Conservation (phyloP, 2,113 vertebrate genomes). For the Condylura cristata region DNA sequence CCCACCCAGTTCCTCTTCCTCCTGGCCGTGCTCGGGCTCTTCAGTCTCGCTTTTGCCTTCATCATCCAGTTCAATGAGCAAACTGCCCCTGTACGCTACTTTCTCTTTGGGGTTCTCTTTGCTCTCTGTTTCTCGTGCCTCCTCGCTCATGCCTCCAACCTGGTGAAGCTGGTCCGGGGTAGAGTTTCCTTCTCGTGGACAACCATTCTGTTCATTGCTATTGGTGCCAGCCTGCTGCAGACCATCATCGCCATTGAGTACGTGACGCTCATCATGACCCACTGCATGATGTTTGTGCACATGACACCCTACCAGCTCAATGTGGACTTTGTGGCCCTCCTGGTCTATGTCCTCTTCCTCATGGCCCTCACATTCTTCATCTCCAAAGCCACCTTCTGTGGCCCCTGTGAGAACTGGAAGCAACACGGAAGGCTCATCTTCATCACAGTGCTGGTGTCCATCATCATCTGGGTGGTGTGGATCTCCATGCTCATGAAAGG, state of each 20-base stretch:
- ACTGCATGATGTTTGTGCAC: conserved; percentile 57
- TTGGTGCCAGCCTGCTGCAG: conserved; percentile 87
- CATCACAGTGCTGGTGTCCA: conserved; percentile 85
- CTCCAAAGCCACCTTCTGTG: conserved; percentile 83
- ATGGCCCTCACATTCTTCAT: conserved; percentile 84
- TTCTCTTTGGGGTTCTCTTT: conserved; percentile 90
- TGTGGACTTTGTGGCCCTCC: conserved; percentile 88
- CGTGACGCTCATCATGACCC: conserved; percentile 85
- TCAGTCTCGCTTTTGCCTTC: conserved; percentile 89
- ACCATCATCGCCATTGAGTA: conserved; percentile 88
- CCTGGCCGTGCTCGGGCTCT: conserved; percentile 88
- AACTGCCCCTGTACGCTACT: conserved; percentile 88
- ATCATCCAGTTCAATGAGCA: conserved; percentile 82
- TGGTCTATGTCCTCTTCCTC: conserved; percentile 89
- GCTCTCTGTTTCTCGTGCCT: conserved; percentile 90
- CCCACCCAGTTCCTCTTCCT: conserved; percentile 87
- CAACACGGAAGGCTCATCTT: conserved; percentile 83
- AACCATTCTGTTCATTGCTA: conserved; percentile 75
- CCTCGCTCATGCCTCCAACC: conserved; percentile 83
- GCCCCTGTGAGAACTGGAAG: conserved; percentile 77
- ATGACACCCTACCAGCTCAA: conserved; percentile 83
- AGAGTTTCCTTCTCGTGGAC: conserved; percentile 83
- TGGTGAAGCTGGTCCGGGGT: conserved; percentile 85
- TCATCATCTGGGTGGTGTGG: conserved; percentile 89
- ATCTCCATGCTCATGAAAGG: conserved; percentile 86